phyloP scores from a whole-genome alignment of 1,140 invertebrate genomes.

The Atopsyche davidsoni region DNA sequence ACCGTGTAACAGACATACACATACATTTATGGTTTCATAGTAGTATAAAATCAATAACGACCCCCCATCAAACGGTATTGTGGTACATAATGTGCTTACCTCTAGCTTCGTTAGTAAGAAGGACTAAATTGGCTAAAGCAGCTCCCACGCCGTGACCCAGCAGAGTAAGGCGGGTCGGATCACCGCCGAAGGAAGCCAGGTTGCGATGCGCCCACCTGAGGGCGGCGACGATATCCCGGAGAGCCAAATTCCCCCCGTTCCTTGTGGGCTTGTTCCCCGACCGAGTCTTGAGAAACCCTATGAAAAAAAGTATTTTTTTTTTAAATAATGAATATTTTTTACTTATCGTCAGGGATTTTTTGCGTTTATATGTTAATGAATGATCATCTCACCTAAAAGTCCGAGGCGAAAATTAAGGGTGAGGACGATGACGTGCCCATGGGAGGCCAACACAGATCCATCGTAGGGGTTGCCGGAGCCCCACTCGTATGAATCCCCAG shows the following conservation, averaged over 20 bases:
- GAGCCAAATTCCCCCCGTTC: constrained; percentile 59
- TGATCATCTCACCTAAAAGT: constrained; percentile 60
- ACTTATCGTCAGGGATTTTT: not conserved
- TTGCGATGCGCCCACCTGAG: constrained; percentile 72
- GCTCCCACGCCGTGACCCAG: constrained; percentile 83
- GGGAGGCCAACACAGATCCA: constrained; percentile 70
- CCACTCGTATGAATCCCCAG: constrained; percentile 77
- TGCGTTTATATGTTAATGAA: not conserved
- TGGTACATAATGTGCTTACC: too few species aligned
- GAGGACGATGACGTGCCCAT: constrained; percentile 76
- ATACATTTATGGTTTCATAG: too few species aligned
- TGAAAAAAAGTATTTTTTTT: constrained; percentile 6
- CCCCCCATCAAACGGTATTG: too few species aligned
- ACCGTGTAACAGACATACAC: too few species aligned
- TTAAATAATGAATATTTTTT: not conserved
- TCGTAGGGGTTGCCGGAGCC: constrained; percentile 76
- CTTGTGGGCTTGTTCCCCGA: constrained; percentile 16
- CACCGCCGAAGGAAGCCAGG: constrained; percentile 74
- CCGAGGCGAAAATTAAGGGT: constrained; percentile 80
- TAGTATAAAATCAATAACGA: too few species aligned
- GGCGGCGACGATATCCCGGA: constrained; percentile 68
- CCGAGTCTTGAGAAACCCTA: constrained; percentile 29
- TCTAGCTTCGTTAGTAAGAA: constrained; percentile 67
- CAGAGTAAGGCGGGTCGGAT: constrained; percentile 71
- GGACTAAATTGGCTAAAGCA: constrained; percentile 73